Evolutionary conservation across 2,888 invertebrate species (phyloP).

Genomic region (Malacosoma neustria): DNA sequence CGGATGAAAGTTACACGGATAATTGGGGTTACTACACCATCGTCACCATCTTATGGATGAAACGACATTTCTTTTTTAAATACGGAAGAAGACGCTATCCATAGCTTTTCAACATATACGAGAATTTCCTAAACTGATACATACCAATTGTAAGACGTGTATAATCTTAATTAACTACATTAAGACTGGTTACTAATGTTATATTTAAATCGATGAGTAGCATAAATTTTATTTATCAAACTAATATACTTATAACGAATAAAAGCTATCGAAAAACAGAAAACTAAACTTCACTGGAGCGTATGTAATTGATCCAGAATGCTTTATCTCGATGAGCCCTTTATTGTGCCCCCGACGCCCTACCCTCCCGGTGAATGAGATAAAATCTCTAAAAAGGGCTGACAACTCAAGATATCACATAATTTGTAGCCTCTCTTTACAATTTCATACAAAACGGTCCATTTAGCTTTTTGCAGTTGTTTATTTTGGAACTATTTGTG

Average conservation of each 20-base stretch:
- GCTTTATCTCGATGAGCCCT: conserved; percentile 69
- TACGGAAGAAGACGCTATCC: no score
- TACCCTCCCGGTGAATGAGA: conserved; percentile 62
- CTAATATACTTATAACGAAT: conserved; percentile 31
- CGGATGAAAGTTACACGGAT: no score
- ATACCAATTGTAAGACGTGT: no score
- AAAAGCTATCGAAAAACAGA: conserved; percentile 48
- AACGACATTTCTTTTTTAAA: no score
- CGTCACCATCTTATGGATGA: no score
- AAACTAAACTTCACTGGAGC: conserved; percentile 58
- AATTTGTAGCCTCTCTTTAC: conserved; percentile 72
- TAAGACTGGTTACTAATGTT: no score
- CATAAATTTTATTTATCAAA: conserved; percentile 15
- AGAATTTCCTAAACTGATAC: no score
- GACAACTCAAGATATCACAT: conserved; percentile 71
- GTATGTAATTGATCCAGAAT: conserved; percentile 71
- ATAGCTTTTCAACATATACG: no score
- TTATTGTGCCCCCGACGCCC: conserved; percentile 63
- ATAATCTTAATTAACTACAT: no score
- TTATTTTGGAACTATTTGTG: background rate
- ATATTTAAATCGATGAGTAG: no score
- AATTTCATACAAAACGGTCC: conserved; percentile 46
- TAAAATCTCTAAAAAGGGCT: conserved; percentile 71
- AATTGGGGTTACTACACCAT: no score
- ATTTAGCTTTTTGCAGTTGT: conserved; percentile 24